Conservation (phyloP, 2,888 invertebrate species). For the Lasioglossum figueresi region DNA sequence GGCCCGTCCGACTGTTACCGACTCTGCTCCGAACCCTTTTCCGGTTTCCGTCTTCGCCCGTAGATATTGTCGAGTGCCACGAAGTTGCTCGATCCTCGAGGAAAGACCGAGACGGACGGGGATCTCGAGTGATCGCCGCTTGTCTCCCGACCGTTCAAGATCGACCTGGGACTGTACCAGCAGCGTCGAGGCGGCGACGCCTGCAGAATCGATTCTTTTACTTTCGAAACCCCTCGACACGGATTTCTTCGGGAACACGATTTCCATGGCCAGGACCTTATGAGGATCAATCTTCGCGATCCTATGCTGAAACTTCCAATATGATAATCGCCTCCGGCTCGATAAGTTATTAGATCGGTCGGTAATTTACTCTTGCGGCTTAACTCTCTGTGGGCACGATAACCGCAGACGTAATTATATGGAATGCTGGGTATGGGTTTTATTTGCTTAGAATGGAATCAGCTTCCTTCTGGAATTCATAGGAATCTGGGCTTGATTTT, state of each 20-base stretch:
- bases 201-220: background rate
- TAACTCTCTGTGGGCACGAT: background rate
- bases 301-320: background rate
- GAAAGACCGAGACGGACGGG: conserved; percentile 35
- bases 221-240: background rate
- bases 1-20: conserved; percentile 65
- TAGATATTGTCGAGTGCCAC: conserved; percentile 60
- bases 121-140: conserved; percentile 38
- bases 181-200: background rate
- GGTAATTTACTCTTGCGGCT: background rate
- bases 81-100: conserved; percentile 52
- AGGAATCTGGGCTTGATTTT: no score
- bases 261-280: background rate
- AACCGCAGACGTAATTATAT: background rate
- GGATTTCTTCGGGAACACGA: background rate
- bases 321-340: background rate
- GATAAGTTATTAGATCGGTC: background rate
- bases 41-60: conserved; percentile 36
- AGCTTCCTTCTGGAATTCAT: background rate
- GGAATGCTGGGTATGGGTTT: background rate
- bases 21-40: conserved; percentile 49
- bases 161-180: background rate
- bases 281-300: background rate
- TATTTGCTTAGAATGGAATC: background rate
- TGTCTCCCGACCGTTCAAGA: conserved; percentile 18